Evolutionary conservation across 2,888 invertebrate genomes (phyloP), one percentile per base, ranked within the genome.

Genomic region (Calameuta pallipes): DNA sequence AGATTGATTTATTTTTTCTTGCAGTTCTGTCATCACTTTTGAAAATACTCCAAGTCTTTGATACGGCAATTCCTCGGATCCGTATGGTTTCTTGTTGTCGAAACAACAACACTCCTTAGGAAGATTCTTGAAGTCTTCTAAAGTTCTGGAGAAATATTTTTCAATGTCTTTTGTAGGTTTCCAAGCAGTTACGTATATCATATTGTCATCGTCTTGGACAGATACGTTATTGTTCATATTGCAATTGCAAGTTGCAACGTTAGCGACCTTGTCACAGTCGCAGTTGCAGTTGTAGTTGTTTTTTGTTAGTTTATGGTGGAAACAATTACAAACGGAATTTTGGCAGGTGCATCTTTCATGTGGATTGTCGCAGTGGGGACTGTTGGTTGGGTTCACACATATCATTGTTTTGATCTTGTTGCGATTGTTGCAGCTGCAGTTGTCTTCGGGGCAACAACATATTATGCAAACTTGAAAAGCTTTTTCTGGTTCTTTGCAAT

Each of bases 1-100:
- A 1, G 85, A 84, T 23, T 83, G 83, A 77, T 83, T 85, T 13
- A 89, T 85, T 81, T 87, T 89, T 41, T 85, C 83, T 73, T 89
- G 87, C 33, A 90, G 78, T 77, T 90, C 90, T 76, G 75, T 84
- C 86, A 90, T 86, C 34, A 89, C 87, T 56, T 88, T 82, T 3
- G 87, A 88, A 78, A 89, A 90, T 4, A 82, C 84, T 23, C 80
- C 80, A 4, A 82, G 73, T 41, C 87, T 85, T 75, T 89, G 88
- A 82, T 88, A 87, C 73, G 89, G 83, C 6, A 89, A 83, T 70
- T 84, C 83, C 3, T 85, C 83, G 11, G 82, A 82, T 1, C 83
- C 84, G 69, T 82, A 84, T 9, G 81, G 80, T 37, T 83, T 87
- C 4, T 12, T 74, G 35, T 34, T 79, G 13, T 76, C 69, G 73